Base-by-base conservation (phyloP, 2,888 invertebrate species). In the Galerucella calmariensis region DNA sequence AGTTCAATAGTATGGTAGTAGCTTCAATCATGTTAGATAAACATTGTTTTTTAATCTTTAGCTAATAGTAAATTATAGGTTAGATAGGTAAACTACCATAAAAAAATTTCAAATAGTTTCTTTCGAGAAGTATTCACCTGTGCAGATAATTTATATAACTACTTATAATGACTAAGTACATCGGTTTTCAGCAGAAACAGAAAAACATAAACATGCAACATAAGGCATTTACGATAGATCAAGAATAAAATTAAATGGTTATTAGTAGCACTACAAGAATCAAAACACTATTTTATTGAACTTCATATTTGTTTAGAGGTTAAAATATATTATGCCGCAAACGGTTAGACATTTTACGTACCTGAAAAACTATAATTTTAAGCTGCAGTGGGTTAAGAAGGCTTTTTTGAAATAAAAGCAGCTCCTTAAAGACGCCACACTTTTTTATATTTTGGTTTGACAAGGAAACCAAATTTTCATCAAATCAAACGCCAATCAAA, bases 281-380 rank as follows among this genome's bases (percentile, higher is more conserved):
- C 5, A 58, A 67, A 67, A 41, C 9, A 16, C 8, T 0, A 16
- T 16, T 44, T 16, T 46, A 65, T 16, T 6, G 1, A n/a, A 53
- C 5, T n/a, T 66, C n/a, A 48, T 3, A 35, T 53, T 20, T 56
- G 56, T 56, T 65, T 63, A 27, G 44, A 65, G 71, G 71, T 71
- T 71, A 71, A 65, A 69, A 63, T 44, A 16, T 46, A 71, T 10
- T 10, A n/a, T n/a, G 71, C 71, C 71, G 71, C 53, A 63, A 70
- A 41, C 51, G 16, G 10, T 2, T 24, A n/a, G 9, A 27, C 27
- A 53, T 63, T 14, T 44, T 41, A 51, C 35, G 11, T 59, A 63
- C 62, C 48, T 69, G 24, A 24, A 51, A 62, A 70, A 16, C 9
- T 5, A 56, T 24, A 24, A 67, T 20, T 67, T n/a, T 12, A 24